These are phyloP conservation scores for Gulo gulo DNA, from an alignment of 2,113 vertebrate genomes.

Conservation along the genomic window DNA sequence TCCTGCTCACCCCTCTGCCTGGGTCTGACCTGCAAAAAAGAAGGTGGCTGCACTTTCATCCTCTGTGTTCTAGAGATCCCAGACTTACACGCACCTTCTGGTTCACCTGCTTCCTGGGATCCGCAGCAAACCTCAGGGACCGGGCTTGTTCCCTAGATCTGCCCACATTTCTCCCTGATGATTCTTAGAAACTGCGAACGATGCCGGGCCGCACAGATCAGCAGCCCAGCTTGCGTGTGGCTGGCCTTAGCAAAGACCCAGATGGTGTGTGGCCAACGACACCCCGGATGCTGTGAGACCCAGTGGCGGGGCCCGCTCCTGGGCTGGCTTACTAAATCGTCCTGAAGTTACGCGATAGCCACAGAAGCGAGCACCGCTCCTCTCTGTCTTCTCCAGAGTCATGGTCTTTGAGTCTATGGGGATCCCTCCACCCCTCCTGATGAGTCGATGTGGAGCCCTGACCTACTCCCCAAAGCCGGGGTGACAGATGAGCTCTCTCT, in stretches of 20 bases:
- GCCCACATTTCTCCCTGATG: too few species aligned
- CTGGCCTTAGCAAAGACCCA: neutral
- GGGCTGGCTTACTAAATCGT: neutral
- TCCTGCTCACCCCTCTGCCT: neutral
- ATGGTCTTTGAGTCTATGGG: neutral
- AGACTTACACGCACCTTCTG: neutral
- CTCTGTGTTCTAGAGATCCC: neutral
- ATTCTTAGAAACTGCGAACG: neutral
- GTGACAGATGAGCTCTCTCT: neutral
- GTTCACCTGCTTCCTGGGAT: neutral
- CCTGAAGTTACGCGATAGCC: neutral
- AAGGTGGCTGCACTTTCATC: neutral
- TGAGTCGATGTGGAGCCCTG: neutral
- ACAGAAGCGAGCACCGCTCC: neutral
- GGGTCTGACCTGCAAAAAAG: too few species aligned
- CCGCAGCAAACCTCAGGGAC: neutral
- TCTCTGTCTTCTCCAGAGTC: neutral
- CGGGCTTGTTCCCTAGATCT: neutral
- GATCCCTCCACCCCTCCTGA: neutral
- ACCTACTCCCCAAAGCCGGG: neutral
- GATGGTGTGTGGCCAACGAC: neutral
- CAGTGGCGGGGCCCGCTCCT: fast-evolving
- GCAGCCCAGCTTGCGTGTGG: neutral
- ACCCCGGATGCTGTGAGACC: neutral
- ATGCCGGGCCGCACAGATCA: neutral